Conservation (phyloP, 2,797 vertebrate species). For the Psittacula echo region DNA sequence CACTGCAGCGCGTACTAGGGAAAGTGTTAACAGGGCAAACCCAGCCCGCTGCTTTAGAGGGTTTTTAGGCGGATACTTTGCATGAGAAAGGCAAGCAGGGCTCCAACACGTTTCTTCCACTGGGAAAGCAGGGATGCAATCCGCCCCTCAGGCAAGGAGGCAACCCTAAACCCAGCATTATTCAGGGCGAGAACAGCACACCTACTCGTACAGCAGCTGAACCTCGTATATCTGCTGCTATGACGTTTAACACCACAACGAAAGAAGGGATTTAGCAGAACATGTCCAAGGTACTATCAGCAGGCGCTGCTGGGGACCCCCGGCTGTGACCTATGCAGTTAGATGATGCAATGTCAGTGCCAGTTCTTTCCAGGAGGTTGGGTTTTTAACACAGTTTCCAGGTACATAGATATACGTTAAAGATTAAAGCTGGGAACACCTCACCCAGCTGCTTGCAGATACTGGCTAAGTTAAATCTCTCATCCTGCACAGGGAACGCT, state of each 20-base stretch:
- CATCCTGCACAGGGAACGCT: neutral
- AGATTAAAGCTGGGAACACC: neutral
- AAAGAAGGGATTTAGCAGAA: neutral
- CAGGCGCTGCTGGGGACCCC: neutral
- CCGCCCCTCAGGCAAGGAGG: neutral
- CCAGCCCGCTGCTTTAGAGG: too few relatives aligned
- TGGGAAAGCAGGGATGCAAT: neutral
- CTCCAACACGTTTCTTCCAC: neutral
- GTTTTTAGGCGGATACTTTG: neutral
- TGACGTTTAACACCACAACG: neutral
- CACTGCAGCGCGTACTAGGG: accelerated
- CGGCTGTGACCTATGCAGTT: neutral
- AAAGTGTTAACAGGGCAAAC: neutral
- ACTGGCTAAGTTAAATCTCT: neutral
- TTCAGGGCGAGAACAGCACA: neutral
- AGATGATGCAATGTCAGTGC: neutral
- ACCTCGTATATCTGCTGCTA: neutral
- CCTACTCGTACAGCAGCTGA: neutral
- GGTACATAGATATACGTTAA: neutral
- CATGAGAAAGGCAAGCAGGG: neutral
- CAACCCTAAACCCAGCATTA: neutral
- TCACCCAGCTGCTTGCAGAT: neutral
- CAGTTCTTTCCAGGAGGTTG: neutral
- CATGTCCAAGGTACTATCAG: neutral
- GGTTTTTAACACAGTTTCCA: neutral